Evolutionary conservation across 2,797 vertebrate species (phyloP), one percentile per base, ranked within the genome.

Genomic region (Alosa sapidissima): DNA sequence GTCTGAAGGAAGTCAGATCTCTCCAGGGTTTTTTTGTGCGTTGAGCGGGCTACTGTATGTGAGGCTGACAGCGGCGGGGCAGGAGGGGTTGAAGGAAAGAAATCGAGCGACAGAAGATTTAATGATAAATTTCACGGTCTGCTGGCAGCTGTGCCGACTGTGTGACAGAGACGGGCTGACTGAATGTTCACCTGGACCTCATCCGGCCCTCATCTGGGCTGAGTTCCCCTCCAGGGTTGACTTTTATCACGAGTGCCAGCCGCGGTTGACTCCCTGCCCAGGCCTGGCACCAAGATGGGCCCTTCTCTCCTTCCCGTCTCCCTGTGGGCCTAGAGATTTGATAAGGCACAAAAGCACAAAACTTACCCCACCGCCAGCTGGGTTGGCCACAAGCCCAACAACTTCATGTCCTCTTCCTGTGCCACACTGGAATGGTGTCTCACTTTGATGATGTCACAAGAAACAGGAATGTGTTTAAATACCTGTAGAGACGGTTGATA

Each of bases 61-160:
- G 3, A 68, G 28, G 33, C 62, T 68, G 62, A 68, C 62, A 68
- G 28, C 10, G 28, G 13, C 14, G 28, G 28, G 62, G 28, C 28
- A 24, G 33, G 11, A 13, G 28, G 62, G 62, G 62, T 68, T 68
- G 62, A 36, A 9, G 62, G 28, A 24, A 36, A 36, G 28, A 68
- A 36, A 68, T 36, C 11, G 28, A 33, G 62, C 62, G 28, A 68
- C 62, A 68, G 62, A 28, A 36, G 62, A 36, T 68, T 68, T 33
- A 68, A 68, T 68, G n/a, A 68, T 33, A 36, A 68, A 13, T 28
- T 33, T 68, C 62, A 68, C 33, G 62, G 62, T 68, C 62, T 68
- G 62, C 5, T 68, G 62, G 62, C 24, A 36, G 62, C 62, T 68
- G 28, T 36, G 62, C 62, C n/a, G 62, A 8, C 62, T 36, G 62